Evolutionary conservation across 2,797 vertebrate genomes (phyloP).

Genomic region (Sebastes hopkinsi): DNA sequence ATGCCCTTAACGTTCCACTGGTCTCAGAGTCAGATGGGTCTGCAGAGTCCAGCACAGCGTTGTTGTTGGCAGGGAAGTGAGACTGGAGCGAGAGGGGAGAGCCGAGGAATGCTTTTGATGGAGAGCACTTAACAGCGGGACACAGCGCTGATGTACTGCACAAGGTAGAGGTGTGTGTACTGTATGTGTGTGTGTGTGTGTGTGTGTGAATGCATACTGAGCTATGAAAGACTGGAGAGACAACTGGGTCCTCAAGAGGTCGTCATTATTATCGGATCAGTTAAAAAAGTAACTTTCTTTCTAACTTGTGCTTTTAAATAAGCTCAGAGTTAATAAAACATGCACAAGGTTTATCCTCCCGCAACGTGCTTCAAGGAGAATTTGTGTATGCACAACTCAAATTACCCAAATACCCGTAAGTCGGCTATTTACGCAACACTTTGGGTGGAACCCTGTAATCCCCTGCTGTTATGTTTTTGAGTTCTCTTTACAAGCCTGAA

Average conservation of each 20-base stretch:
- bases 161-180: constrained; percentile 53
- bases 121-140: constrained; percentile 69
- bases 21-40: constrained; percentile 55
- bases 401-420: constrained; percentile 17
- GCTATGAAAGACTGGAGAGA: constrained; percentile 15
- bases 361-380: background rate
- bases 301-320: constrained; percentile 3
- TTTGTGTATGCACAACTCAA: constrained; percentile 8
- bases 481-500: background rate
- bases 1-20: constrained; percentile 52
- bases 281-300: constrained; percentile 13
- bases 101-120: constrained; percentile 76
- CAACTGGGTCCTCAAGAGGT: constrained; percentile 10
- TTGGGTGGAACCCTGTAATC: constrained; percentile 11
- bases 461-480: background rate
- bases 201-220: constrained; percentile 2
- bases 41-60: constrained; percentile 58
- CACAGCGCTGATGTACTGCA: constrained; percentile 57
- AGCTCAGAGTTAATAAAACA: background rate
- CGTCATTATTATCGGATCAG: constrained; percentile 7
- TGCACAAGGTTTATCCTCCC: background rate
- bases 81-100: constrained; percentile 62
- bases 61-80: constrained; percentile 73
- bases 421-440: constrained; percentile 16
- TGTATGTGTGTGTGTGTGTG: constrained; percentile 1